A percentile compares a stretch with the other conserved stretches of the same genome.
Evolutionary conservation across 1,140 invertebrate species (phyloP).

Genomic region (Linepithema humile): DNA sequence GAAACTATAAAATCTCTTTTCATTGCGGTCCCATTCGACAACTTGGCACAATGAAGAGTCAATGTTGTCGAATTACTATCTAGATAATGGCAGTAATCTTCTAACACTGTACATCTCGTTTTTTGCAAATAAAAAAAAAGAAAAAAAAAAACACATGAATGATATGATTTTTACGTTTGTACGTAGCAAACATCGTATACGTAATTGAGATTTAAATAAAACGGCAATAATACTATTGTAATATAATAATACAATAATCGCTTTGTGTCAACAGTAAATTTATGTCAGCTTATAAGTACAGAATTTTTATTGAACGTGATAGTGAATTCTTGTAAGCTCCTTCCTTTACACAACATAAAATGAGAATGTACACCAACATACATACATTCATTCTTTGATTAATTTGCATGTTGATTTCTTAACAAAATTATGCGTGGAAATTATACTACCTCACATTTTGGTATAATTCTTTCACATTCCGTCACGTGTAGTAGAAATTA

Average conservation of each 20-base stretch:
- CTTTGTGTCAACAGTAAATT: slow-evolving; percentile 7
- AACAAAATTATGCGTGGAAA: slow-evolving; percentile 9
- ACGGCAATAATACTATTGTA: neutral
- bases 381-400: slow-evolving; percentile 1
- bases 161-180: neutral
- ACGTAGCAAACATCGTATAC: neutral
- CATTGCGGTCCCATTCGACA: neutral
- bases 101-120: slow-evolving; percentile 13
- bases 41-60: slow-evolving; percentile 1
- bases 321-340: neutral
- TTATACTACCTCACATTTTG: slow-evolving; percentile 8
- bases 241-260: slow-evolving; percentile 7
- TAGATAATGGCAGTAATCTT: slow-evolving; percentile 40
- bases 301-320: slow-evolving; percentile 17
- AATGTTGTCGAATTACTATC: neutral
- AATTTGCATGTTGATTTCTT: slow-evolving; percentile 10
- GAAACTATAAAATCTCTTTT: neutral
- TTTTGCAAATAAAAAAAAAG: slow-evolving; percentile 5
- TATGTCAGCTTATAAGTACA: neutral
- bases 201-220: slow-evolving; percentile 6
- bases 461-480: slow-evolving; percentile 20
- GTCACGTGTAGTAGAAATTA: slow-evolving; percentile 15
- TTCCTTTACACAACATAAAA: neutral
- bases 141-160: neutral
- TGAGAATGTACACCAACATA: slow-evolving; percentile 8